Evolutionary conservation across 2,888 invertebrate species (phyloP).

Genomic region (Leucoma salicis): DNA sequence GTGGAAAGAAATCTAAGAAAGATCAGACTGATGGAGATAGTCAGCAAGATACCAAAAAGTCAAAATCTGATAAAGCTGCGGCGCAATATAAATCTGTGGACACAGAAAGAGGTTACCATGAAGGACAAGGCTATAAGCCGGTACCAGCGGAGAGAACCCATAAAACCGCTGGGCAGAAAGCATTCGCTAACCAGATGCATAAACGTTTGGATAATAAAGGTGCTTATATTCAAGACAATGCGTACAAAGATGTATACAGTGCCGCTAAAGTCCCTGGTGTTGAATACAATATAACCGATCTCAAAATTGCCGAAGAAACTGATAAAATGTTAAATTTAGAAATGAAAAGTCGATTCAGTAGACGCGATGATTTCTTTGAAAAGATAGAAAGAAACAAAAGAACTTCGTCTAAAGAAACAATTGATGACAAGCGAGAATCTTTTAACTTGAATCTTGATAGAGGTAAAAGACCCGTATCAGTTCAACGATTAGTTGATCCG

Average conservation of each 20-base stretch:
- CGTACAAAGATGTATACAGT: conserved; percentile 74
- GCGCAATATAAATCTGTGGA: conserved; percentile 67
- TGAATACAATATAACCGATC: conserved; percentile 77
- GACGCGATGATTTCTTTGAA: conserved; percentile 66
- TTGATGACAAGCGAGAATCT: conserved; percentile 62
- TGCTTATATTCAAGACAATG: conserved; percentile 73
- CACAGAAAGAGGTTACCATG: conserved; percentile 51
- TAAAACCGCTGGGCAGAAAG: conserved; percentile 73
- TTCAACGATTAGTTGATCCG: conserved; percentile 64
- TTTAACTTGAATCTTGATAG: conserved; percentile 63
- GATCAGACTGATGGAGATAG: conserved; percentile 70
- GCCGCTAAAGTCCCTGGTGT: conserved; percentile 70
- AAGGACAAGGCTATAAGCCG: conserved; percentile 61
- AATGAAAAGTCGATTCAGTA: conserved; percentile 64
- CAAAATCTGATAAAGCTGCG: conserved; percentile 59
- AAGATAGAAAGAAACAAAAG: conserved; percentile 57
- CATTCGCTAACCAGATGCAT: conserved; percentile 75
- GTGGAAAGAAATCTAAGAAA: conserved; percentile 86
- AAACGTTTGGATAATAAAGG: conserved; percentile 78
- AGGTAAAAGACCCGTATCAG: conserved; percentile 61
- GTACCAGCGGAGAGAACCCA: conserved; percentile 70
- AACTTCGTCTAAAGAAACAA: conserved; percentile 61
- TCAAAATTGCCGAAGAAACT: conserved; percentile 77
- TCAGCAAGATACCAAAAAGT: conserved; percentile 64
- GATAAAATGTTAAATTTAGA: conserved; percentile 72